Evolutionary conservation across 2,113 vertebrate genomes (phyloP).

Genomic region (Neolamprologus modestus): DNA sequence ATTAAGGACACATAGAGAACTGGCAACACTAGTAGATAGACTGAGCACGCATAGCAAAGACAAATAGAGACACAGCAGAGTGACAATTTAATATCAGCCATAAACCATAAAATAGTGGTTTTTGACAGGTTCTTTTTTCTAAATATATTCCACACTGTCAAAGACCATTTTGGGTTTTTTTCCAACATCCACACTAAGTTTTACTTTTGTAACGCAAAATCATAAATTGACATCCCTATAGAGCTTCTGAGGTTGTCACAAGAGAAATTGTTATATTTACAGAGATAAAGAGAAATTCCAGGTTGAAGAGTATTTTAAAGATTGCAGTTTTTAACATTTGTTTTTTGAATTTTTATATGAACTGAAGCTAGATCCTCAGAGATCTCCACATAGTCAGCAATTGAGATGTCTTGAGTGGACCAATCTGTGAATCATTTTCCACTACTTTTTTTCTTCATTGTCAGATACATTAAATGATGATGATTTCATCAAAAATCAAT

Average conservation of each 20-base stretch:
- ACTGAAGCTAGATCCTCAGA: neutral
- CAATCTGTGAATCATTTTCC: neutral
- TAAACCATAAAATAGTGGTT: neutral
- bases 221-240: neutral
- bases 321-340: neutral
- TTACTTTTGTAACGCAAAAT: neutral
- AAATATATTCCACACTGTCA: neutral
- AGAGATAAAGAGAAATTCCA: neutral
- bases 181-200: neutral
- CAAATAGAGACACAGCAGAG: neutral
- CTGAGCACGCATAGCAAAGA: neutral
- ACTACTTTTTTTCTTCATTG: neutral
- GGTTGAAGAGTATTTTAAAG: neutral
- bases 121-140: neutral
- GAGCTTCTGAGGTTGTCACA: neutral
- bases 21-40: neutral
- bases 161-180: neutral
- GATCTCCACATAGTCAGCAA: neutral
- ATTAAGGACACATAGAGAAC: conserved; percentile 1
- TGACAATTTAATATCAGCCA: neutral
- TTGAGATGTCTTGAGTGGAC: neutral
- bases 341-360: neutral
- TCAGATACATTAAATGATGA: neutral
- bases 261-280: neutral
- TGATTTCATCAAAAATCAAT: neutral